Base-by-base conservation (phyloP, 2,888 invertebrate genomes). In the Protodeltote pygarga region DNA sequence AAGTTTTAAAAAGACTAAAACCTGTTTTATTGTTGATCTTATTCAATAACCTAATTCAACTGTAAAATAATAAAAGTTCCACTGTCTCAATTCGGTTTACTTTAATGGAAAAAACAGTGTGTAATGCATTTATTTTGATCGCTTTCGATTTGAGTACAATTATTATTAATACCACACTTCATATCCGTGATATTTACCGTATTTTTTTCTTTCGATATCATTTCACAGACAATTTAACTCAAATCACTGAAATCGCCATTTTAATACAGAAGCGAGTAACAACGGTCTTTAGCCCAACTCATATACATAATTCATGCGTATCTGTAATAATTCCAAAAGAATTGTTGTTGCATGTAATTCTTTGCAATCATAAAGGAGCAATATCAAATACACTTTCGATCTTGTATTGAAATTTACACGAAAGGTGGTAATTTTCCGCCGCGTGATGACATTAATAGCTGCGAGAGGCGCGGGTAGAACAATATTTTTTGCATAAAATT, bases 341-440 rank as follows among this genome's bases (percentile, higher is more conserved):
- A 75, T 72, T 79, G 76, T 73, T 76, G 71, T 77, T 73, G 71
- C 72, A 76, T 75, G 73, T 71, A 77, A 76, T 77, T 73, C 71
- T 75, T 77, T 73, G 76, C 73, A 71, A 76, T 77, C 77, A 75
- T 78, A 81, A 79, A 78, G 72, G 66, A 59, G 75, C 66, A 73
- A 68, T 70, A 71, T 72, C 63, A 70, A 68, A 71, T 76, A 74
- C 77, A 83, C 84, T 85, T 84, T 87, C 81, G 81, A 85, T 87
- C 69, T 82, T 68, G 68, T 75, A 87, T 89, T 87, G 78, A 88
- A 86, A 87, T 88, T 85, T 83, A 83, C 81, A 84, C 83, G 83
- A 83, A 86, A 87, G 84, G 79, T 81, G 83, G 83, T 81, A 85
- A 92, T 92, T 90, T 91, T 90, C 85, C 87, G 88, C 77, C 60